Conservation (phyloP, 2,113 vertebrate species). For the Chaenocephalus aceratus region DNA sequence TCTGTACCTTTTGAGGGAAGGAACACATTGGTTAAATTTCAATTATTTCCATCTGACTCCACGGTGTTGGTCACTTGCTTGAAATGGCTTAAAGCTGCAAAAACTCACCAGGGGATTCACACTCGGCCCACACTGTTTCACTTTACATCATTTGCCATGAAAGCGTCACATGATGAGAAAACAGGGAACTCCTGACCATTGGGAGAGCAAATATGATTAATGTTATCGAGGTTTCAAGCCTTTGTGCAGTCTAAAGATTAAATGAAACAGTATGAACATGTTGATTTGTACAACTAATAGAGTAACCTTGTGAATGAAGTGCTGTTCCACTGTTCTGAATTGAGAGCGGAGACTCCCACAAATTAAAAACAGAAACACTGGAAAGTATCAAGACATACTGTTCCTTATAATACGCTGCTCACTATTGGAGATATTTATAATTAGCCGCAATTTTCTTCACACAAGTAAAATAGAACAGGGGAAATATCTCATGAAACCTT, state of each 20-base stretch:
- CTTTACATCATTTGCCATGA: background rate
- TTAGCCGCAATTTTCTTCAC: background rate
- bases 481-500: background rate
- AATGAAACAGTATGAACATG: too few relatives aligned
- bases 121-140: background rate
- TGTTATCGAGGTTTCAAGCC: background rate
- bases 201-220: background rate
- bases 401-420: background rate
- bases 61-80: background rate
- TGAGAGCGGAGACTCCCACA: too few relatives aligned
- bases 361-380: background rate
- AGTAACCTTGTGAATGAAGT: background rate
- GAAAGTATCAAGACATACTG: background rate
- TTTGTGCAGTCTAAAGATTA: too few relatives aligned
- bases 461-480: background rate
- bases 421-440: background rate
- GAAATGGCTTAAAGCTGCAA: background rate
- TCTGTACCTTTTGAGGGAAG: background rate
- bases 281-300: too few relatives aligned
- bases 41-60: background rate
- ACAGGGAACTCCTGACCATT: background rate
- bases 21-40: slow-evolving; percentile 28
- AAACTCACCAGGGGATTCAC: background rate
- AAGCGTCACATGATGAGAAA: background rate
- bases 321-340: background rate